These are phyloP conservation scores for Microhierax caerulescens DNA, from an alignment of 2,797 vertebrate species.

Conservation along the genomic window DNA sequence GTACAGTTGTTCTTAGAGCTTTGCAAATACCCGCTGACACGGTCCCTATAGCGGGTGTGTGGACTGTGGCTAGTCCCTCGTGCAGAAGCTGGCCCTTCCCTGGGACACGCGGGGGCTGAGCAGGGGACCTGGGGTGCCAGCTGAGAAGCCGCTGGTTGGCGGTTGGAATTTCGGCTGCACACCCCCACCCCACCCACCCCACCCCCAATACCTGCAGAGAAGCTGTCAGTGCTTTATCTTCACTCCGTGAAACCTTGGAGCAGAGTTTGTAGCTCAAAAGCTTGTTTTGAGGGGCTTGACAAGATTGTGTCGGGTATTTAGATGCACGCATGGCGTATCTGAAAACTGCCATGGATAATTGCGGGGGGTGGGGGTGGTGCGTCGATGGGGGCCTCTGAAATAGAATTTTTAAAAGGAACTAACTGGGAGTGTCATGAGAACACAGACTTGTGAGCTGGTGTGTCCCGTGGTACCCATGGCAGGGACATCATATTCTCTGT, in stretches of 20 bases:
- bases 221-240: background rate
- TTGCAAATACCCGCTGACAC: background rate
- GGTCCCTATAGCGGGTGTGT: fast-evolving
- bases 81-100: background rate
- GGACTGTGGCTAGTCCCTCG: background rate
- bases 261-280: background rate
- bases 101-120: background rate
- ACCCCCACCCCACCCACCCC: too few relatives aligned
- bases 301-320: too few relatives aligned
- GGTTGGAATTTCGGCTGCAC: fast-evolving
- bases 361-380: fast-evolving
- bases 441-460: background rate
- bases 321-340: fast-evolving
- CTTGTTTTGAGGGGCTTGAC: background rate
- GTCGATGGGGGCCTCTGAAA: fast-evolving
- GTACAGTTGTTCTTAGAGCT: fast-evolving
- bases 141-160: background rate
- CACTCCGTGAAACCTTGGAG: background rate
- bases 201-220: fast-evolving
- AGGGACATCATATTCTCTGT: background rate
- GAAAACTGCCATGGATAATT: fast-evolving
- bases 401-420: fast-evolving
- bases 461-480: background rate
- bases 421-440: background rate
- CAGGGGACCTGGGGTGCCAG: fast-evolving